Evolutionary conservation across 2,888 invertebrate species (phyloP).

Genomic region (Eulithis testata): DNA sequence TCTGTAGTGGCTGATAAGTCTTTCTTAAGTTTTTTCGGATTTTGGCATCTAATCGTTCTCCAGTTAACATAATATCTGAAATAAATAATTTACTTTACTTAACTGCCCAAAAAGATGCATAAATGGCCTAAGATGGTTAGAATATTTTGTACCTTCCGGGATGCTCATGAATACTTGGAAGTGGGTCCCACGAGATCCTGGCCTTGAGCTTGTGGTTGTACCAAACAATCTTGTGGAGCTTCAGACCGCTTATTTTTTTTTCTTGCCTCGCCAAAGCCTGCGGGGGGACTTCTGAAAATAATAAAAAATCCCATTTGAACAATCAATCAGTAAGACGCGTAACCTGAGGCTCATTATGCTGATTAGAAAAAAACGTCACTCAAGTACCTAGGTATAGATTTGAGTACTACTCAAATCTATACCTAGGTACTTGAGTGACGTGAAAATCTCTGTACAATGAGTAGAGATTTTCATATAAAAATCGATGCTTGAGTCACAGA

Average conservation of each 20-base stretch:
- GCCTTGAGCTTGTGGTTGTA: constrained; percentile 71
- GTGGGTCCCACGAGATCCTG: constrained; percentile 70
- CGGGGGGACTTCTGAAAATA: constrained; percentile 57
- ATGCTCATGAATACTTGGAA: constrained; percentile 52
- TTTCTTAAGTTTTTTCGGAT: constrained; percentile 65
- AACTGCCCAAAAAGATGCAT: neutral
- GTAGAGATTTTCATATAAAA: no score
- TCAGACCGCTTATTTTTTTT: constrained; percentile 64
- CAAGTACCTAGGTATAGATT: no score
- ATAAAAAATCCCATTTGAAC: neutral
- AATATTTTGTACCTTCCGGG: constrained; percentile 56
- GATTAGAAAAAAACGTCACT: no score
- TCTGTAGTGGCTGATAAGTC: constrained; percentile 82
- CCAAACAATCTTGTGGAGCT: constrained; percentile 72
- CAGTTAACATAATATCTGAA: constrained; percentile 73
- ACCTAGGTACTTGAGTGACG: no score
- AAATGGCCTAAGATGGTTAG: neutral
- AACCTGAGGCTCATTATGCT: no score
- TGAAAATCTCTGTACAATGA: no score
- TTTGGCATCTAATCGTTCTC: constrained; percentile 67
- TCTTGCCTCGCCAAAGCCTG: constrained; percentile 58
- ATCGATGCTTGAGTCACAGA: no score
- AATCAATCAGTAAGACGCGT: no score
- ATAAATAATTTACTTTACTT: constrained; percentile 28
- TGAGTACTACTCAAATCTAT: no score